A percentile compares a stretch with the other conserved stretches of the same genome.
Conservation (phyloP, 2,113 vertebrate genomes). For the Coracopsis vasa region DNA sequence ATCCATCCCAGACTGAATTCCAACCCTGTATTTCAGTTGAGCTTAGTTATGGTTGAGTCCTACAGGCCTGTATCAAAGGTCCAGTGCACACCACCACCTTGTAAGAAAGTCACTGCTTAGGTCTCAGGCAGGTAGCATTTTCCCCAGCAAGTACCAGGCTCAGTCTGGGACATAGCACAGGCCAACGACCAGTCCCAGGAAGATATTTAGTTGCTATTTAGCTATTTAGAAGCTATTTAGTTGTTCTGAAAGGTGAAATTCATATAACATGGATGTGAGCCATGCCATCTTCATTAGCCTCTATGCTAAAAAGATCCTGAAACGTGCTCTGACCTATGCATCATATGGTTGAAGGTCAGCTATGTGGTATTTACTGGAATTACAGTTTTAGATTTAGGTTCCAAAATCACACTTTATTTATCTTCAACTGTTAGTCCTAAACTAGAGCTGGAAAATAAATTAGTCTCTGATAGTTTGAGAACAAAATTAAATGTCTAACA, state of each 20-base stretch:
- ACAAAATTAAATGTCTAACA: background rate
- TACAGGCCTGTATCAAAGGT: background rate
- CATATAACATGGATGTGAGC: background rate
- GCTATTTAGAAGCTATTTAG: background rate
- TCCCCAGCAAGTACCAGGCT: background rate
- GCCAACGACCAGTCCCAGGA: background rate
- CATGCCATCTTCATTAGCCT: background rate
- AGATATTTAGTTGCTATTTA: background rate
- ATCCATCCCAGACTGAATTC: background rate
- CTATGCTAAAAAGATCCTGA: background rate
- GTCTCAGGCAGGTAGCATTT: background rate
- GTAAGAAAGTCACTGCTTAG: background rate
- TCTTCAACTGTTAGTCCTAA: background rate
- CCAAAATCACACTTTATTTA: background rate
- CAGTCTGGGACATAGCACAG: background rate
- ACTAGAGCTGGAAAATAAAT: background rate
- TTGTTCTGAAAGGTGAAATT: background rate
- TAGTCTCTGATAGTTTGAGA: background rate
- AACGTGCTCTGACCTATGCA: background rate
- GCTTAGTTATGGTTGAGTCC: background rate
- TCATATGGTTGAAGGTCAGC: background rate
- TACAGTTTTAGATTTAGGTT: background rate
- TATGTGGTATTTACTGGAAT: background rate
- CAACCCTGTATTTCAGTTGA: background rate
- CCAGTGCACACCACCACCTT: background rate